Percentiles rank a stretch among this genome's conserved stretches.
Evolutionary conservation across 2,113 vertebrate genomes (phyloP).

Genomic region (Trochalopteron elliotii): DNA sequence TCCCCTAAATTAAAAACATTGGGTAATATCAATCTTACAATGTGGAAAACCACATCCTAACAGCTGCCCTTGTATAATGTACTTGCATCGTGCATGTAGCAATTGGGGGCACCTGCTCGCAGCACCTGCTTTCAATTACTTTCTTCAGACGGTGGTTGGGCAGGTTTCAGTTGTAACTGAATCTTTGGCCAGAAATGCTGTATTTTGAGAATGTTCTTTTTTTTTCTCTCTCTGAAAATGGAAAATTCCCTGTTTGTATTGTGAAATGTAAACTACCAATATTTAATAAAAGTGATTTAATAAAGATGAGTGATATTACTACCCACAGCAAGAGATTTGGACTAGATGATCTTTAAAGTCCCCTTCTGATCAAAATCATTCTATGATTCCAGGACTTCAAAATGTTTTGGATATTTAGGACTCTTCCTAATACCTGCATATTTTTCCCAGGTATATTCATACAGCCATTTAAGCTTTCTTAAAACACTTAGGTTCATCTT

Average conservation of each 20-base stretch:
- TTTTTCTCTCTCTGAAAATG: not conserved
- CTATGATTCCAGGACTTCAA: not conserved
- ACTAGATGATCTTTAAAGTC: not conserved
- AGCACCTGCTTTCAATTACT: not conserved
- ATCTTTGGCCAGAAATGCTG: not conserved
- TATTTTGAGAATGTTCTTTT: not conserved
- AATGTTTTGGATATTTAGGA: not conserved
- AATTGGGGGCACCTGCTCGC: not conserved
- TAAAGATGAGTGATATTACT: not conserved
- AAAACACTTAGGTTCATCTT: not conserved
- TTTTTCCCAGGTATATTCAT: not conserved
- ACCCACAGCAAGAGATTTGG: accelerated
- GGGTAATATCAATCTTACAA: not conserved
- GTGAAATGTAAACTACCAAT: not conserved
- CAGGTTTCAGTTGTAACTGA: not conserved
- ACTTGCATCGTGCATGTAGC: not conserved
- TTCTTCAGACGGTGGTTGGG: not conserved
- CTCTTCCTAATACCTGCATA: not conserved
- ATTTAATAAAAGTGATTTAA: not conserved
- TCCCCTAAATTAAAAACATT: not conserved
- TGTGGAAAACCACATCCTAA: not conserved
- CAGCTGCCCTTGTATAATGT: not conserved
- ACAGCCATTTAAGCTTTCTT: not conserved
- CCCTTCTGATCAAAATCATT: not conserved
- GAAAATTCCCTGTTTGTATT: not conserved